These are phyloP conservation scores for Atrichornis clamosus DNA, from an alignment of 2,113 vertebrate genomes.

Conservation along the genomic window DNA sequence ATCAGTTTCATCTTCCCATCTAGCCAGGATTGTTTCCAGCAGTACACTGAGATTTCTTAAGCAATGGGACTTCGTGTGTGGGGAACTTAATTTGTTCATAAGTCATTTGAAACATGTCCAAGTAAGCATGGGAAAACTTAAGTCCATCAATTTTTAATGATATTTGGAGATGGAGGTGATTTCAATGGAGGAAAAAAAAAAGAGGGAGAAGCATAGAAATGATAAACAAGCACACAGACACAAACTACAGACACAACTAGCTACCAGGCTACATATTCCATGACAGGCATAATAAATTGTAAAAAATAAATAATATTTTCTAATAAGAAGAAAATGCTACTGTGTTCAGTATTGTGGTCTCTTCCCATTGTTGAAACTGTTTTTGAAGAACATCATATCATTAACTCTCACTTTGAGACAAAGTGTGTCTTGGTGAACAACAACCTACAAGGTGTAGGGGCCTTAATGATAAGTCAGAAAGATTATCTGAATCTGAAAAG, in stretches of 20 bases:
- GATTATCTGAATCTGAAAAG: neutral
- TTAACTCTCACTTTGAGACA: neutral
- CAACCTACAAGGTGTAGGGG: neutral
- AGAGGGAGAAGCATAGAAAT: neutral
- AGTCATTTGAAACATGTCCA: neutral
- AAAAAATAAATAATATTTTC: neutral
- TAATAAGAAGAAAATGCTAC: neutral
- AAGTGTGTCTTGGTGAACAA: neutral
- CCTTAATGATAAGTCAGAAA: neutral
- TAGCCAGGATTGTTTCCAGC: slow-evolving; percentile 35
- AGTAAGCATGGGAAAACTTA: slow-evolving; percentile 1
- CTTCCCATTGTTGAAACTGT: neutral
- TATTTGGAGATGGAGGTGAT: neutral
- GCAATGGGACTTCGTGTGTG: slow-evolving; percentile 7
- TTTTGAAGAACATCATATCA: neutral
- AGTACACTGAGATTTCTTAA: slow-evolving; percentile 11
- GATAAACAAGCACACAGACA: too few species aligned
- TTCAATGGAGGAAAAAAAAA: neutral
- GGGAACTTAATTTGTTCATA: slow-evolving; percentile 3
- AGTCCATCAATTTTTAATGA: neutral
- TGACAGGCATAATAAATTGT: neutral
- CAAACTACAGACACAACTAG: neutral
- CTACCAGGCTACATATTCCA: neutral
- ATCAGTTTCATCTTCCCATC: slow-evolving; percentile 26
- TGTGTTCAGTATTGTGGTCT: neutral